These are phyloP conservation scores for Penaeus vannamei DNA, from an alignment of 1,140 invertebrate species.

Conservation along the genomic window DNA sequence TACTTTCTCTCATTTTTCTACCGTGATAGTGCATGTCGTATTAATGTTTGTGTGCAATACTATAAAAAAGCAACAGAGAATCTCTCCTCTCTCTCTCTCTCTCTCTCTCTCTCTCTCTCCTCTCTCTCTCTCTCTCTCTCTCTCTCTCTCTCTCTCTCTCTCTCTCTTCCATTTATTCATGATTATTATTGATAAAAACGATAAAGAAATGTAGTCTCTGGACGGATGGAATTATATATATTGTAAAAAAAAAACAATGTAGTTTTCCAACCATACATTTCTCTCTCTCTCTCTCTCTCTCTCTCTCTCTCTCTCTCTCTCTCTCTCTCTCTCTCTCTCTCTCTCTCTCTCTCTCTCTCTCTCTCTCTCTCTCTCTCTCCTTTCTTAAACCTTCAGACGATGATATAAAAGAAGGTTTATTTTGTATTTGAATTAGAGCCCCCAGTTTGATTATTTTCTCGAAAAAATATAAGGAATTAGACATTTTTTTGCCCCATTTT, in stretches of 20 bases:
- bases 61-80: conserved; percentile 9
- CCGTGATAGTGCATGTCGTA: conserved; percentile 49
- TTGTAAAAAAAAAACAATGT: not conserved
- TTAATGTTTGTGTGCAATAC: conserved; percentile 48
- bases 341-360: not conserved
- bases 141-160: too few relatives aligned
- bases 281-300: not conserved
- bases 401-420: too few relatives aligned
- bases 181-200: too few relatives aligned
- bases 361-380: not conserved
- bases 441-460: too few relatives aligned
- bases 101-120: not conserved
- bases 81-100: not conserved
- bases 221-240: too few relatives aligned
- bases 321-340: conserved; percentile 20
- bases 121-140: too few relatives aligned
- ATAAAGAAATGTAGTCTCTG: too few relatives aligned
- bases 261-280: not conserved
- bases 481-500: too few relatives aligned
- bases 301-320: conserved; percentile 5
- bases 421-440: too few relatives aligned
- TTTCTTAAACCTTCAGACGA: not conserved
- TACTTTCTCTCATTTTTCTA: conserved; percentile 16
- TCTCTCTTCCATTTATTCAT: too few relatives aligned
- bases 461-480: too few relatives aligned